Conservation (phyloP, 2,113 vertebrate species). For the Ginglymostoma cirratum region DNA sequence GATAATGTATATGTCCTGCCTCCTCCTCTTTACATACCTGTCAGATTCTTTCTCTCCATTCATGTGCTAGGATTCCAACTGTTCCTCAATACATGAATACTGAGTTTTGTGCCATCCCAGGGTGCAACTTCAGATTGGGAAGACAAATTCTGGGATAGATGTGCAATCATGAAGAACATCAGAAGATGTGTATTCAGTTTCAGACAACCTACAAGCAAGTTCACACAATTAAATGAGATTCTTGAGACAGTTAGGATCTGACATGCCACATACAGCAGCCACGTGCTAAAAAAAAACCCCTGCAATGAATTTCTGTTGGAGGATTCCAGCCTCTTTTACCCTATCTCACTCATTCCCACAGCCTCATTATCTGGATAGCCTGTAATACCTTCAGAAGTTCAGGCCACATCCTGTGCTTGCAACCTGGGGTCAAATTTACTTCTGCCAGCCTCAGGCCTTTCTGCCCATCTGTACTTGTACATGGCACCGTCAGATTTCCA, state of each 20-base stretch:
- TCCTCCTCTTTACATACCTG: background rate
- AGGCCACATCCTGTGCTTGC: background rate
- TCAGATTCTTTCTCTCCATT: background rate
- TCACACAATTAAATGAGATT: background rate
- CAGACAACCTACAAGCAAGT: background rate
- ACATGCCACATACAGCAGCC: background rate
- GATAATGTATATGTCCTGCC: background rate
- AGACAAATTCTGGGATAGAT: background rate
- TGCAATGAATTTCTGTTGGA: background rate
- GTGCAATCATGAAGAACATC: background rate
- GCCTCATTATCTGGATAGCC: background rate
- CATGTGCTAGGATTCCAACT: background rate
- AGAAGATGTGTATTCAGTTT: background rate
- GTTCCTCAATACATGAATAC: background rate
- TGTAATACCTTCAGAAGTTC: background rate
- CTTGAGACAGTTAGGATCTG: background rate
- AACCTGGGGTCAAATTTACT: background rate
- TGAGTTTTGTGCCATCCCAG: background rate
- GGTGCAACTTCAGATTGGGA: background rate
- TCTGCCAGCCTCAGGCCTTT: background rate
- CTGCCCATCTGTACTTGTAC: background rate
- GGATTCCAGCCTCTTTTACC: background rate
- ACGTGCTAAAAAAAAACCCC: background rate
- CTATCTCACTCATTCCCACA: too few species aligned
- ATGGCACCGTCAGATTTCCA: background rate